phyloP scores from a whole-genome alignment of 2,888 invertebrate genomes.

The Creontiades dilutus region DNA sequence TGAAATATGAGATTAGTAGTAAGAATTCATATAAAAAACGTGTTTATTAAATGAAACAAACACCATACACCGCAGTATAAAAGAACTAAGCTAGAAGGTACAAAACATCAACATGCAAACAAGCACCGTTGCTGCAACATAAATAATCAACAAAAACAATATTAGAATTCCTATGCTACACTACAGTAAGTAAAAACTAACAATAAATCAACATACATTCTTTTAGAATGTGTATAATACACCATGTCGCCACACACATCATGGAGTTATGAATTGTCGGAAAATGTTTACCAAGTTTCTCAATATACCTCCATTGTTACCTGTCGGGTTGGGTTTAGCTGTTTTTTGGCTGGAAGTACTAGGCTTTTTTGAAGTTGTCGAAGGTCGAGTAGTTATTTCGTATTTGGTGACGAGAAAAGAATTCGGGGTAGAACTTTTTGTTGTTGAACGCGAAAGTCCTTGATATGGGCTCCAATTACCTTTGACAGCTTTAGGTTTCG shows the following conservation, averaged over 20 bases:
- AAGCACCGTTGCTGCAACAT: conserved; percentile 2
- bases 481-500: neutral
- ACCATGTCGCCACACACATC: no score
- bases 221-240: no score
- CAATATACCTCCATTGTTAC: neutral
- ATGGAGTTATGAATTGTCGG: conserved; percentile 27
- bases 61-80: conserved; percentile 66
- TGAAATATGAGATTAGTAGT: conserved; percentile 68
- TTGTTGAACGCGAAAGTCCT: conserved; percentile 12
- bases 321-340: neutral
- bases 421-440: neutral
- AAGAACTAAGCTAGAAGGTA: conserved; percentile 40
- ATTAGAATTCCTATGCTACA: neutral
- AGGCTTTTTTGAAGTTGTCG: neutral
- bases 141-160: conserved; percentile 10
- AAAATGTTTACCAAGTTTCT: conserved; percentile 55
- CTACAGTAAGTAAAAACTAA: neutral
- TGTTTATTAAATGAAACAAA: conserved; percentile 60
- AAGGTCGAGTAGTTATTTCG: neutral
- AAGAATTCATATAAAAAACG: conserved; percentile 41
- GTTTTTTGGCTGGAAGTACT: neutral
- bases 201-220: neutral
- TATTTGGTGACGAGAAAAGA: conserved; percentile 11
- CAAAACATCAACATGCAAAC: conserved; percentile 41
- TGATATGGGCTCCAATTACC: conserved; percentile 51